phyloP scores from a whole-genome alignment of 1,140 invertebrate genomes.

The Apis florea region DNA sequence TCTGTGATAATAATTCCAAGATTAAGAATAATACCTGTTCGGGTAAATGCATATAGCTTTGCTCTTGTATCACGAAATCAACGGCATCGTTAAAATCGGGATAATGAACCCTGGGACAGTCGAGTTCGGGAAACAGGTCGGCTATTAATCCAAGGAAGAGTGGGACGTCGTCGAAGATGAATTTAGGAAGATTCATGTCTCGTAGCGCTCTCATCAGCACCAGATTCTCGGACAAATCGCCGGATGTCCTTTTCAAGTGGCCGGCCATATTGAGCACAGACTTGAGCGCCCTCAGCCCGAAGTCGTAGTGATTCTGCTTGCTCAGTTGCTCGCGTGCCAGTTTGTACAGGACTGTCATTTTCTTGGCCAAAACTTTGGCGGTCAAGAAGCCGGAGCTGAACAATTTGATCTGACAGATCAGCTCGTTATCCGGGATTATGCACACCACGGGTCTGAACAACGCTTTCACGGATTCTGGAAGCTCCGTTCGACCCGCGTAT shows the following conservation, averaged over 20 bases:
- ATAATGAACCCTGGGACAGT: conserved; percentile 91
- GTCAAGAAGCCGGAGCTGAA: conserved; percentile 94
- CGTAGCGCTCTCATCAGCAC: conserved; percentile 93
- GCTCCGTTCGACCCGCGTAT: conserved; percentile 92
- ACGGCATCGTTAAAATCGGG: conserved; percentile 91
- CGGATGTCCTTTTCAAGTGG: conserved; percentile 88
- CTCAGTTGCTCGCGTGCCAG: conserved; percentile 92
- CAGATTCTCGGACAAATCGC: conserved; percentile 89
- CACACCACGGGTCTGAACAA: conserved; percentile 94
- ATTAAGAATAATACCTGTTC: conserved; percentile 83
- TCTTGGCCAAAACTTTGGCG: conserved; percentile 93
- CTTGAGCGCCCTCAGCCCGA: conserved; percentile 93
- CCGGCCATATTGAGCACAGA: conserved; percentile 94
- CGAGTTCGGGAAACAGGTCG: conserved; percentile 93
- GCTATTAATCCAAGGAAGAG: conserved; percentile 92
- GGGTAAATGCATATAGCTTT: conserved; percentile 87
- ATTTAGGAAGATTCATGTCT: conserved; percentile 96
- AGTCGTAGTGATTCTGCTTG: conserved; percentile 96
- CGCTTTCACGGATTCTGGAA: conserved; percentile 95
- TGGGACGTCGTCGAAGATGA: conserved; percentile 94
- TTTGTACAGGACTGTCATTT: conserved; percentile 95
- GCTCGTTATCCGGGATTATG: conserved; percentile 92
- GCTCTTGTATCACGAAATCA: conserved; percentile 83
- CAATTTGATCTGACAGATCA: conserved; percentile 94
- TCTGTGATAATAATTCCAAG: too few relatives aligned